Evolutionary conservation across 2,797 vertebrate genomes (phyloP).

Genomic region (Centroberyx gerrardi): DNA sequence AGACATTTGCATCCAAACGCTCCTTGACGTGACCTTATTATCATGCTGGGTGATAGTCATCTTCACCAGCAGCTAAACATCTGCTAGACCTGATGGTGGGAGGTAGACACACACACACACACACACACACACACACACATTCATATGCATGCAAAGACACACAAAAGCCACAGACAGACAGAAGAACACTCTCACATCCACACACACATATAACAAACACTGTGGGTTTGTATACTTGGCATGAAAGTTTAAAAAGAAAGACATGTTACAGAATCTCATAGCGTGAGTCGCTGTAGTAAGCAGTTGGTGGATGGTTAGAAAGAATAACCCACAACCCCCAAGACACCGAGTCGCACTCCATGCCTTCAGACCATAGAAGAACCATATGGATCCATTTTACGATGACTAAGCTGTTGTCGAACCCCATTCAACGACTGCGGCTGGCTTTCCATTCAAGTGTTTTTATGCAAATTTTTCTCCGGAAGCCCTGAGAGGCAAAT

Average conservation of each 20-base stretch:
- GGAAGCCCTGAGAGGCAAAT: too few species aligned
- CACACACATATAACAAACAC: background rate
- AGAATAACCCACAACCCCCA: constrained; percentile 20
- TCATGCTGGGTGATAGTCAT: constrained; percentile 62
- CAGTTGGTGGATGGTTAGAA: constrained; percentile 9
- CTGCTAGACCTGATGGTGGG: constrained; percentile 58
- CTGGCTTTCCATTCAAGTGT: background rate
- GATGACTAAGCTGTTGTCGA: constrained; percentile 5
- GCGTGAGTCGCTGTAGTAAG: constrained; percentile 10
- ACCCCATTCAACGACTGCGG: constrained; percentile 3
- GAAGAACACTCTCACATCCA: constrained; percentile 9
- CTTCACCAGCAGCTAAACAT: constrained; percentile 71
- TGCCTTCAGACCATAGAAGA: constrained; percentile 6
- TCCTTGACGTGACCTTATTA: constrained; percentile 70
- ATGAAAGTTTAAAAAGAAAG: constrained; percentile 27
- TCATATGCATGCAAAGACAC: background rate
- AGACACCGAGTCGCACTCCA: constrained; percentile 13
- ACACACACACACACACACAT: constrained; percentile 3
- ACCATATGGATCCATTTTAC: constrained; percentile 29
- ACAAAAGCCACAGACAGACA: background rate
- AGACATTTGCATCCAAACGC: constrained; percentile 53
- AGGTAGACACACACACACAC: constrained; percentile 1
- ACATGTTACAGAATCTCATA: constrained; percentile 4
- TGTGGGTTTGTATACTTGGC: constrained; percentile 14
- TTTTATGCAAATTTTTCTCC: background rate